These are phyloP conservation scores for Pandemis heparana DNA, from an alignment of 2,888 invertebrate species.

Conservation along the genomic window DNA sequence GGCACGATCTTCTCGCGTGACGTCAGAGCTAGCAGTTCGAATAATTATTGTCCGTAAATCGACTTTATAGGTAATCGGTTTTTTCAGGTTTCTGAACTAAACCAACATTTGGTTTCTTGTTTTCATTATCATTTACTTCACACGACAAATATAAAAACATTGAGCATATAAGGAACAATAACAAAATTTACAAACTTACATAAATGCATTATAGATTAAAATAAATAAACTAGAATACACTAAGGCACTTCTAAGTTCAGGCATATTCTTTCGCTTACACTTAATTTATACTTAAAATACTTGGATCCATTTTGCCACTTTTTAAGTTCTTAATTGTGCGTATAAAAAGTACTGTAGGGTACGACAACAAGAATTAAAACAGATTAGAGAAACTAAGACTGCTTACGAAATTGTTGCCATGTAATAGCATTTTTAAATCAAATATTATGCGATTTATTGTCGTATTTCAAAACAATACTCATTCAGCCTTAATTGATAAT, in stretches of 20 bases:
- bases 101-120: background rate
- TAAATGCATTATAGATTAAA: constrained; percentile 34
- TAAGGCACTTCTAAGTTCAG: constrained; percentile 22
- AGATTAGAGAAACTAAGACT: no score
- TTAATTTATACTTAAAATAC: constrained; percentile 8
- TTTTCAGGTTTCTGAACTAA: constrained; percentile 1
- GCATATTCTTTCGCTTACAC: constrained; percentile 13
- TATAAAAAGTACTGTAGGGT: no score
- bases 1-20: no score
- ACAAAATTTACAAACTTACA: constrained; percentile 37
- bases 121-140: background rate
- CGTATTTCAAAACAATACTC: background rate
- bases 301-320: background rate
- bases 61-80: no score
- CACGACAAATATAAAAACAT: constrained; percentile 16
- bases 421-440: no score
- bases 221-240: constrained; percentile 23
- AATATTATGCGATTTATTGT: no score
- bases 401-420: no score
- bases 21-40: no score
- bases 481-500: background rate
- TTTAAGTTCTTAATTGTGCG: background rate
- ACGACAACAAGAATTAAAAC: no score
- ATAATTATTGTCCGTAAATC: no score
- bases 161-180: constrained; percentile 42